Evolutionary conservation across 2,888 invertebrate genomes (phyloP).

Genomic region (Oligia latruncula): DNA sequence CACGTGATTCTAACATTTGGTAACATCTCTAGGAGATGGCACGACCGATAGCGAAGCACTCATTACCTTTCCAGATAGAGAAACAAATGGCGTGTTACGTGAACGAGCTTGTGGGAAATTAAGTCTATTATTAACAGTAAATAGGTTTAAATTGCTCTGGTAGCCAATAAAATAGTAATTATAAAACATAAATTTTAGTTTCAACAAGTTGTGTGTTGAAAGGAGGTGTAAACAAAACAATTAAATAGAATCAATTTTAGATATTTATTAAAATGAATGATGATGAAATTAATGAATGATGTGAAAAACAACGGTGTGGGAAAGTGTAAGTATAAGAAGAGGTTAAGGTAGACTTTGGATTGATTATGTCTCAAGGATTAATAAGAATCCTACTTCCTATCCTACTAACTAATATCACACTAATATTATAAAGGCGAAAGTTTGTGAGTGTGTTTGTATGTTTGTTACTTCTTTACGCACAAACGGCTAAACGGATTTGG

Average conservation of each 20-base stretch:
- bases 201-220: neutral
- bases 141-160: constrained; percentile 7
- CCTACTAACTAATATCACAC: neutral
- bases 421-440: neutral
- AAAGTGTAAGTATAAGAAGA: neutral
- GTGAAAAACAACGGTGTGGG: neutral
- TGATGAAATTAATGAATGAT: neutral
- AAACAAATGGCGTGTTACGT: constrained; percentile 57
- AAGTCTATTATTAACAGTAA: constrained; percentile 10
- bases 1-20: constrained; percentile 66
- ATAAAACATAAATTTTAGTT: constrained; percentile 1
- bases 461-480: neutral
- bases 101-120: constrained; percentile 51
- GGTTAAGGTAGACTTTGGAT: neutral
- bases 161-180: constrained; percentile 17
- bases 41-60: constrained; percentile 47
- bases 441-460: neutral
- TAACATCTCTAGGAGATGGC: constrained; percentile 59
- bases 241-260: neutral
- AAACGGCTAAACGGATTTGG: neutral
- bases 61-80: constrained; percentile 59
- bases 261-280: neutral
- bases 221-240: constrained; percentile 1
- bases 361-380: neutral
- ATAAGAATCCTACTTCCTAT: neutral